Conservation (phyloP, 2,113 vertebrate genomes). For the Brachypodius melanocephalos region DNA sequence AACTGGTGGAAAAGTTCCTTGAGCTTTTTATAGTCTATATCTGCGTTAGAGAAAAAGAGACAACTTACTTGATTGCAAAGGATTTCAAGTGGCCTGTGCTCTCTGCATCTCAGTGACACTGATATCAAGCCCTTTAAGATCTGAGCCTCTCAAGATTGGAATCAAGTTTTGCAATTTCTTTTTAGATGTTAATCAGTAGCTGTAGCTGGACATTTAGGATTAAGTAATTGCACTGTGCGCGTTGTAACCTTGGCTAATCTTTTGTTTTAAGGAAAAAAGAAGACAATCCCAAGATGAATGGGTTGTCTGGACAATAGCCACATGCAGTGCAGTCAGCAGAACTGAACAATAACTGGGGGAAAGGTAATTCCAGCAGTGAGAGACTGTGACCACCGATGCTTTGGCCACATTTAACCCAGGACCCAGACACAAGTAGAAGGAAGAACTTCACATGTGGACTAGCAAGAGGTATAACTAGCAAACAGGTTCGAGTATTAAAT, state of each 20-base stretch:
- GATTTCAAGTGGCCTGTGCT: not conserved
- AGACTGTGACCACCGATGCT: fast-evolving
- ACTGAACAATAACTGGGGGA: not conserved
- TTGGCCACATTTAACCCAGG: not conserved
- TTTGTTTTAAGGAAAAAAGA: not conserved
- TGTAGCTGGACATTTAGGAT: not conserved
- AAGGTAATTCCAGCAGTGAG: not conserved
- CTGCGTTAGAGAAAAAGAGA: not conserved
- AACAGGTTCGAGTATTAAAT: not conserved
- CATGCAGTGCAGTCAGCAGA: not conserved
- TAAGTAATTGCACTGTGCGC: not conserved
- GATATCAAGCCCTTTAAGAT: not conserved
- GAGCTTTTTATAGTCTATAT: not conserved
- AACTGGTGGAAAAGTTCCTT: not conserved
- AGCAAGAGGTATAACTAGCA: not conserved
- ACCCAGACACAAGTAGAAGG: not conserved
- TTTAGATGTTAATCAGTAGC: not conserved
- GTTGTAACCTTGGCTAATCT: not conserved
- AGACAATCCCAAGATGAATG: not conserved
- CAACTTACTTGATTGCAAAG: not conserved
- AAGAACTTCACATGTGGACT: not conserved
- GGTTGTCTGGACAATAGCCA: not conserved
- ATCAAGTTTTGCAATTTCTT: not conserved
- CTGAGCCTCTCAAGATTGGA: not conserved
- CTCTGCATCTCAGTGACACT: not conserved